phyloP scores from a whole-genome alignment of 2,888 invertebrate genomes.

The Mylabris sibirica region DNA sequence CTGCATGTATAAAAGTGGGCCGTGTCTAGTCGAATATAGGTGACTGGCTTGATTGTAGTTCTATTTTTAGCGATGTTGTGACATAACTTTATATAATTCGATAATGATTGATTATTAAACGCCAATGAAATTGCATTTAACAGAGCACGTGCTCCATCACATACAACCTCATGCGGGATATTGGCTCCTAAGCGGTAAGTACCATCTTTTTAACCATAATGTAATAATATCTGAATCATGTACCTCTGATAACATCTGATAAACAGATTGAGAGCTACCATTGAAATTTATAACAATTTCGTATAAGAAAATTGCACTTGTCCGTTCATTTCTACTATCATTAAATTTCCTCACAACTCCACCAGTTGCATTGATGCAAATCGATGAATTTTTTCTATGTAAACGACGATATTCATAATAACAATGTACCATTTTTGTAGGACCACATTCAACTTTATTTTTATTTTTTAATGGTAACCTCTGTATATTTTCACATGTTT shows the following conservation, averaged over 20 bases:
- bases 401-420: neutral
- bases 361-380: neutral
- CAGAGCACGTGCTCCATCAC: constrained; percentile 15
- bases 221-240: constrained; percentile 14
- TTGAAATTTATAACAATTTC: neutral
- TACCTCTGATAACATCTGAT: constrained; percentile 11
- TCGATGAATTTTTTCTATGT: neutral
- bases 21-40: neutral
- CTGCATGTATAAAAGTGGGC: neutral
- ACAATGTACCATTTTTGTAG: too few species aligned
- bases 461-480: too few species aligned
- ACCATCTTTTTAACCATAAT: constrained; percentile 13
- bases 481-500: too few species aligned
- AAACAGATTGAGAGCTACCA: neutral
- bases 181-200: constrained; percentile 16
- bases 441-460: too few species aligned
- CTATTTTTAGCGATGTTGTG: neutral
- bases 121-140: constrained; percentile 10
- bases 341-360: neutral
- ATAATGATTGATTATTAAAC: neutral
- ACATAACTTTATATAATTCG: neutral
- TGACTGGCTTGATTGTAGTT: neutral
- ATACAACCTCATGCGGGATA: constrained; percentile 11
- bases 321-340: neutral
- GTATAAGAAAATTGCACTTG: neutral